These are phyloP conservation scores for Ciconia nigra DNA, from an alignment of 2,797 vertebrate species.

Conservation along the genomic window DNA sequence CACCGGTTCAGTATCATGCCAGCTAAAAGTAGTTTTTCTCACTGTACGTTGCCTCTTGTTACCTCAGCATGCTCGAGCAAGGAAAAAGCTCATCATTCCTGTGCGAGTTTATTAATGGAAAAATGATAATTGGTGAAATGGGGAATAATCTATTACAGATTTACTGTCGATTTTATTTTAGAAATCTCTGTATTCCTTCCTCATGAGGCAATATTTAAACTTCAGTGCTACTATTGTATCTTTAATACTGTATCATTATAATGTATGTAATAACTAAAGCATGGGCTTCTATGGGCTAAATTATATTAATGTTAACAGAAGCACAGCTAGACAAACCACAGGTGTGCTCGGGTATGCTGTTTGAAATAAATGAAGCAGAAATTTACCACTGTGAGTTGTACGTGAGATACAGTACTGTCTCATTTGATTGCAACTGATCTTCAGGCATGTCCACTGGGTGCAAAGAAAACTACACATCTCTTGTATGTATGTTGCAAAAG, in stretches of 20 bases:
- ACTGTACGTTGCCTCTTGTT: not conserved
- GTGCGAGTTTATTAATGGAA: not conserved
- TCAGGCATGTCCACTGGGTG: not conserved
- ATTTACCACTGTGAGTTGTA: not conserved
- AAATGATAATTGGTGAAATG: not conserved
- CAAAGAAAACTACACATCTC: not conserved
- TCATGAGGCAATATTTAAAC: not conserved
- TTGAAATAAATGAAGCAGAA: not conserved
- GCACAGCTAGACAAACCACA: not conserved
- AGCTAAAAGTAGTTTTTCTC: not conserved
- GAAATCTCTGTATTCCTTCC: not conserved
- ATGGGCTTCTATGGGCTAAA: not conserved
- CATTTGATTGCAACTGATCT: not conserved
- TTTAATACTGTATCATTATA: not conserved
- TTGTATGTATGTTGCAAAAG: not conserved
- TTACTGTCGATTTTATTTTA: not conserved
- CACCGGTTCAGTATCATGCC: not conserved
- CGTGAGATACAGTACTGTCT: accelerated
- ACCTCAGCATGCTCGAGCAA: not conserved
- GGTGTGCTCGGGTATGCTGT: not conserved
- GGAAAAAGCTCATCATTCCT: not conserved
- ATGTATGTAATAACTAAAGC: not conserved
- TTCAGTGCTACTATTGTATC: not conserved
- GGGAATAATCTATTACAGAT: not conserved
- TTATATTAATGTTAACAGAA: not conserved